Conservation (phyloP, 2,888 invertebrate species). For the Eilema griseolum region DNA sequence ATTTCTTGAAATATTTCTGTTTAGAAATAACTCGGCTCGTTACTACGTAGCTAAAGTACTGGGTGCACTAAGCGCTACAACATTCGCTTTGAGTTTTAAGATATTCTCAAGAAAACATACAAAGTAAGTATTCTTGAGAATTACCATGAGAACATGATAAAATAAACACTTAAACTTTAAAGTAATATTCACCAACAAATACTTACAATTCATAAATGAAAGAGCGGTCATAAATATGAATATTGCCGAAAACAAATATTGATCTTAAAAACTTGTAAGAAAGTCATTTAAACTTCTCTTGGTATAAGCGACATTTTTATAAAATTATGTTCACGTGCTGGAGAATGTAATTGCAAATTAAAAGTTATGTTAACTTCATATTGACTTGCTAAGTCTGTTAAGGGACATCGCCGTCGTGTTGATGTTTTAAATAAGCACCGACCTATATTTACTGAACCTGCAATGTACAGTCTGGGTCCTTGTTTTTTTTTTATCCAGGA, state of each 20-base stretch:
- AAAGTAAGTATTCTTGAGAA: too few species aligned
- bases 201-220: neutral
- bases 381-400: constrained; percentile 20
- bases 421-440: neutral
- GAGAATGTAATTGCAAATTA: constrained; percentile 27
- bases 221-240: neutral
- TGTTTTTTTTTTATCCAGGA: too few species aligned
- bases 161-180: too few species aligned
- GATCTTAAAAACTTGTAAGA: constrained; percentile 8
- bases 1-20: too few species aligned
- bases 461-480: too few species aligned
- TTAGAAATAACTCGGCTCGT: neutral
- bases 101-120: too few species aligned
- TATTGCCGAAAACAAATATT: constrained; percentile 5
- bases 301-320: constrained; percentile 16
- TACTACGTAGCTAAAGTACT: neutral
- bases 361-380: constrained; percentile 35
- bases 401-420: neutral
- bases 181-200: too few species aligned
- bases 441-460: neutral
- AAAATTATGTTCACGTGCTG: constrained; percentile 19
- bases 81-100: neutral
- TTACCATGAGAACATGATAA: too few species aligned
- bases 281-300: constrained; percentile 15
- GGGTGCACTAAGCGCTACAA: neutral